Base-by-base conservation (phyloP, 2,888 invertebrate species). In the Chaitophorus viminalis region DNA sequence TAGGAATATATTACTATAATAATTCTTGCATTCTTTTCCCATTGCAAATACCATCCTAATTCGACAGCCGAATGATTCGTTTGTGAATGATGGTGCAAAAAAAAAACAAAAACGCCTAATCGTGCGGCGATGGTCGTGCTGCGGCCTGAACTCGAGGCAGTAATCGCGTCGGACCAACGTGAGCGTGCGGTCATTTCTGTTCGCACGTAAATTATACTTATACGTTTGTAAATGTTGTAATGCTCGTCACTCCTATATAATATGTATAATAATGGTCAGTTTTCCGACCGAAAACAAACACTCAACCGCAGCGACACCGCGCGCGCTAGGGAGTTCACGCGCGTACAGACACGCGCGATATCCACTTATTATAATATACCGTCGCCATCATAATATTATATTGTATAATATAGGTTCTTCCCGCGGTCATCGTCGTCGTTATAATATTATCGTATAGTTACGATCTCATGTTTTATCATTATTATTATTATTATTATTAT, bases 321-420 rank as follows among this genome's bases (percentile, higher is more conserved):
- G 25, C 60, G 60, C 60, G 70, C 70, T 11, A 2, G 17, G 31
- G 74, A 39, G 39, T 74, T 74, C 74, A 74, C 74, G 74, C 70
- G 70, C 70, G 74, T 60, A 18, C n/a, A n/a, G n/a, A n/a, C 60
- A n/a, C 68, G 68, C 70, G 70, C 70, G 74, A 72, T 72, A 36
- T 72, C 21, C 21, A 33, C 21, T 33, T 5, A 72, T 21, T 33
- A n/a, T n/a, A n/a, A n/a, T n/a, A n/a, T n/a, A 33, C 72, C 46
- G 46, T 46, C 46, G 46, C 46, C 46, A 46, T 46, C 46, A 14
- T 14, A n/a, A n/a, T n/a, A n/a, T n/a, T n/a, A n/a, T n/a, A n/a
- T n/a, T n/a, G n/a, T n/a, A n/a, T n/a, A n/a, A n/a, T n/a, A 1
- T 1, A 14, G 46, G 46, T 46, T 46, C 46, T 14, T 46, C 46